phyloP scores from a whole-genome alignment of 2,888 invertebrate genomes.

The Acheta domesticus region DNA sequence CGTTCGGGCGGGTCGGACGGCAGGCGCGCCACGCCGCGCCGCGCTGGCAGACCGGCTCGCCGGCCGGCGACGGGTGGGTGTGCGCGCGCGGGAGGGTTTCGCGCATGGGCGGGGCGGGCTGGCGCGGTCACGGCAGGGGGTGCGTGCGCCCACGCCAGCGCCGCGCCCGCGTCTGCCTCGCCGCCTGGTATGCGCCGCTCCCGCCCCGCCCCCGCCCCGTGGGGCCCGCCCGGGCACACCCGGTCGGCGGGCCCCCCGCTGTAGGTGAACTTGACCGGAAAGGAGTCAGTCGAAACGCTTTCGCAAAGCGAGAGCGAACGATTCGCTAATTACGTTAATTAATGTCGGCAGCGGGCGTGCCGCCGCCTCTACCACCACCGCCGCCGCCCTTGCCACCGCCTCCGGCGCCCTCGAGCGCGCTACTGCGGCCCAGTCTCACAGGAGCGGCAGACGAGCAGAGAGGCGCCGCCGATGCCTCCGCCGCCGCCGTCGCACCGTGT shows the following conservation, averaged over 20 bases:
- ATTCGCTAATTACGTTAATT: slow-evolving; percentile 36
- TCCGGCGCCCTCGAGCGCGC: not conserved
- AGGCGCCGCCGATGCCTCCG: not conserved
- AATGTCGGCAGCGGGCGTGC: slow-evolving; percentile 33
- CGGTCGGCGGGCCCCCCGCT: no score
- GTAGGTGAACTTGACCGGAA: slow-evolving; percentile 33
- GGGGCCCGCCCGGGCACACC: no score
- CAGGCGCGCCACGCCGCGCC: not conserved
- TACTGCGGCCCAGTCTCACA: not conserved
- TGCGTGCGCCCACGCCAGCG: not conserved
- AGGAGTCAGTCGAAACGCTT: slow-evolving; percentile 27
- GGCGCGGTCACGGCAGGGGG: slow-evolving; percentile 18
- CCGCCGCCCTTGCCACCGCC: no score
- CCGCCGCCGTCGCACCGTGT: not conserved
- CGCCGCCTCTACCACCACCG: not conserved
- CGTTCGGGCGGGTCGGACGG: not conserved
- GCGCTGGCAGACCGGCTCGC: not conserved
- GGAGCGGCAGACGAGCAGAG: not conserved
- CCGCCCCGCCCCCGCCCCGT: not conserved
- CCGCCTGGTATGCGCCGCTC: slow-evolving; percentile 18
- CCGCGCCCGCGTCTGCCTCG: not conserved
- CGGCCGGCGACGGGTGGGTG: not conserved
- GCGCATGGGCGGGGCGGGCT: not conserved
- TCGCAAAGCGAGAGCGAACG: slow-evolving; percentile 28
- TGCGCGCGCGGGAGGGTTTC: not conserved